Evolutionary conservation across 2,113 vertebrate species (phyloP), one percentile per base, ranked within the genome.

Genomic region (Scomber colias): DNA sequence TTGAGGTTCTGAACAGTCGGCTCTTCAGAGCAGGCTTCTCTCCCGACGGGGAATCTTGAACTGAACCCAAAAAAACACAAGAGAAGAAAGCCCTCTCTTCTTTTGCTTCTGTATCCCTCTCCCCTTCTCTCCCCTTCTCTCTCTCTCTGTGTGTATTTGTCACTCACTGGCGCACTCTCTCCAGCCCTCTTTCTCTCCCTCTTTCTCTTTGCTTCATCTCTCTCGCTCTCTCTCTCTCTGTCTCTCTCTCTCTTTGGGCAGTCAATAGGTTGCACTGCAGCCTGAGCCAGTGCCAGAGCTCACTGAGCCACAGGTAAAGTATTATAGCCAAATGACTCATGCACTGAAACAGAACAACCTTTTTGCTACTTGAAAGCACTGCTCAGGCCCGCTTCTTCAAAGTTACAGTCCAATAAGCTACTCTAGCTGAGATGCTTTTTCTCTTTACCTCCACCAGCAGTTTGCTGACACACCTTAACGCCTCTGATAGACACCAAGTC

Each of bases 291-390:
- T 72, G 77, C 81, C 81, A 75, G 79, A 83, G 62, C 82, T 68
- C 81, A 78, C 76, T 66, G 71, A 90, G 81, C 72, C 79, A 84
- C 83, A 89, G 86, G 86, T 92, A 57, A 82, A 86, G 70, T 63
- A 68, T 79, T 84, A 70, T 71, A 74, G 72, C 82, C 85, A 86
- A 89, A 88, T 68, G 85, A 80, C 66, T 87, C 77, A 74, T 61
- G 60, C 77, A 72, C 66, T 75, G 83, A 87, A 85, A 91, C 74
- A 75, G 62, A 88, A 86, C 79, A 81, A 57, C n/a, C 78, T 90
- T 64, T 70, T 74, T 82, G 79, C 64, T 70, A 68, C 74, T 77
- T 83, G 57, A 81, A 70, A 59, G 75, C 72, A 16, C 40, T 2
- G 40, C 70, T 76, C n/a, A 0, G 64, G 13, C 46, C 44, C 3